Evolutionary conservation across 2,888 invertebrate genomes (phyloP).

Genomic region (Drosophila niveifrons): DNA sequence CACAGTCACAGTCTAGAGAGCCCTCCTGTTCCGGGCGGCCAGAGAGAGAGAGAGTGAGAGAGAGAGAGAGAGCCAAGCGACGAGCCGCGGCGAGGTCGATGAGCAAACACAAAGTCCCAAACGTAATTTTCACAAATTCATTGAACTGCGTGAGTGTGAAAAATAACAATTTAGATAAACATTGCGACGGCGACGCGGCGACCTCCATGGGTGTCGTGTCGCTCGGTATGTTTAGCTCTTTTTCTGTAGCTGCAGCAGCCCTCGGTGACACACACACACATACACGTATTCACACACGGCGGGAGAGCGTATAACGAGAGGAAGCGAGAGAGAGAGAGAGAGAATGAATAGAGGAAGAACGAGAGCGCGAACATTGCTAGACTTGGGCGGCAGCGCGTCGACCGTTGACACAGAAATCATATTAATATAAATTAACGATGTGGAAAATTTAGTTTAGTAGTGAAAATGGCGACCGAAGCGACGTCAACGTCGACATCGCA

Average conservation of each 20-base stretch:
- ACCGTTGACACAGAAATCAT: constrained; percentile 83
- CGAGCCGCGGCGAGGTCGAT: constrained; percentile 41
- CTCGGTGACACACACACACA: constrained; percentile 24
- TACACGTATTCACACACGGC: constrained; percentile 31
- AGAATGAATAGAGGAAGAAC: constrained; percentile 4
- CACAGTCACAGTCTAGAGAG: constrained; percentile 52
- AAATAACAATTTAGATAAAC: constrained; percentile 86
- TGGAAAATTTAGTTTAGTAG: constrained; percentile 86
- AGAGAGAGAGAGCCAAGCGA: constrained; percentile 21
- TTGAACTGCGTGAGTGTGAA: constrained; percentile 86
- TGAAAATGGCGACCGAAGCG: constrained; percentile 72
- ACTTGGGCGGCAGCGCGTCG: constrained; percentile 61
- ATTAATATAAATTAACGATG: constrained; percentile 86
- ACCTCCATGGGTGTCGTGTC: constrained; percentile 72
- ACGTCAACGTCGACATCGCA: not conserved
- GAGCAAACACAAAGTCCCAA: constrained; percentile 83
- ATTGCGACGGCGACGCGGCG: constrained; percentile 79
- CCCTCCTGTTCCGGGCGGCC: constrained; percentile 1
- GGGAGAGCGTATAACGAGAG: constrained; percentile 36
- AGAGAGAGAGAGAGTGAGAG: too few species aligned
- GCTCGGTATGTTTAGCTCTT: constrained; percentile 12
- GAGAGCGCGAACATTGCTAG: constrained; percentile 37
- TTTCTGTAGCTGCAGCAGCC: not conserved
- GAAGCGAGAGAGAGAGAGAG: not conserved
- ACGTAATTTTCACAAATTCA: constrained; percentile 85